phyloP scores from a whole-genome alignment of 1,140 invertebrate genomes.

The Rhynchophorus ferrugineus region DNA sequence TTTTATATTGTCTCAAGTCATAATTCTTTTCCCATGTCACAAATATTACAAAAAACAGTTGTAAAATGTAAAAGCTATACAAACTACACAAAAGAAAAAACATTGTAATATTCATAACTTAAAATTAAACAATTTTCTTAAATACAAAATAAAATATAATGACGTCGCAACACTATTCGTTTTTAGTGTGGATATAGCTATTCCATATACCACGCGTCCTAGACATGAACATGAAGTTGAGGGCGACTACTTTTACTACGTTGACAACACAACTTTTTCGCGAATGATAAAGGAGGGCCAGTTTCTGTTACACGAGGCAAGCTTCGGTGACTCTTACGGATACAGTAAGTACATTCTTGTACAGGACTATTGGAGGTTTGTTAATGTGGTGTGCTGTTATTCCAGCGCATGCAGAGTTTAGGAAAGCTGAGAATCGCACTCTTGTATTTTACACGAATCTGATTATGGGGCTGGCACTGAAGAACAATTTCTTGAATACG shows the following conservation, averaged over 20 bases:
- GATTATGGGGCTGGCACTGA: constrained; percentile 8
- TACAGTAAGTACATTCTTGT: constrained; percentile 21
- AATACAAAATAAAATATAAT: too few relatives aligned
- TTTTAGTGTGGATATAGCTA: constrained; percentile 17
- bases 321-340: constrained; percentile 26
- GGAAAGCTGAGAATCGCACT: constrained; percentile 7
- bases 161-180: too few relatives aligned
- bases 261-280: constrained; percentile 20
- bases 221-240: constrained; percentile 21
- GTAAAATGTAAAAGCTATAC: too few relatives aligned
- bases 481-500: constrained; percentile 11
- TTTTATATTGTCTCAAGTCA: too few relatives aligned
- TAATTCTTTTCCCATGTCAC: too few relatives aligned
- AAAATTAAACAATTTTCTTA: too few relatives aligned
- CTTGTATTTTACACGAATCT: constrained; percentile 7
- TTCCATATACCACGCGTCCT: constrained; percentile 26
- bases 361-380: too few relatives aligned
- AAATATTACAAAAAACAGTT: too few relatives aligned
- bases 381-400: background rate
- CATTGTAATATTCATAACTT: too few relatives aligned
- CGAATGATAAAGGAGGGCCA: constrained; percentile 26
- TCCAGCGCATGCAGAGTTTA: constrained; percentile 14
- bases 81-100: too few relatives aligned
- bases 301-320: constrained; percentile 27
- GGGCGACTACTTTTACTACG: constrained; percentile 26